phyloP scores from a whole-genome alignment of 2,113 vertebrate species.

The Pituophis catenifer region DNA sequence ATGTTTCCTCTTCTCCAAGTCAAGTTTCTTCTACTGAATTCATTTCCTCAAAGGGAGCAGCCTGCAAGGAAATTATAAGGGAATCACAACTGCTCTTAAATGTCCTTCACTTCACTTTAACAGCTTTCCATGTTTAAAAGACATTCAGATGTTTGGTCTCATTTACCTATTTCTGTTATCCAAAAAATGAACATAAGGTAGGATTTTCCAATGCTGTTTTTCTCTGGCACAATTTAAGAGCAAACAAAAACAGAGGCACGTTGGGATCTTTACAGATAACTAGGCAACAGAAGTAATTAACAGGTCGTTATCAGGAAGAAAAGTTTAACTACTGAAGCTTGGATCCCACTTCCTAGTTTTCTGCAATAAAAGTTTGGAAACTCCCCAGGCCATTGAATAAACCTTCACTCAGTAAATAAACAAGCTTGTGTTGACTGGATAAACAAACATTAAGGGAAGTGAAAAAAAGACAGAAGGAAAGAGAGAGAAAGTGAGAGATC shows the following conservation, averaged over 20 bases:
- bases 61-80: background rate
- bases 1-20: background rate
- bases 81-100: background rate
- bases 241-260: conserved; percentile 51
- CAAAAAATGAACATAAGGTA: conserved; percentile 28
- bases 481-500: conserved; percentile 61
- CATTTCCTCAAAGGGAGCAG: background rate
- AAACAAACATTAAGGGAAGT: conserved; percentile 65
- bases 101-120: background rate
- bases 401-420: conserved; percentile 71
- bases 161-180: background rate
- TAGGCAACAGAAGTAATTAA: conserved; percentile 69
- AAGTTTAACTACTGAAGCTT: conserved; percentile 72
- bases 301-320: conserved; percentile 79
- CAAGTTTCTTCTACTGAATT: background rate
- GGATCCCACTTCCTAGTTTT: conserved; percentile 71
- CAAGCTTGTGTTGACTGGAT: conserved; percentile 66
- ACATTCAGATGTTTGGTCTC: rapidly evolving
- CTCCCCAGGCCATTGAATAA: conserved; percentile 74
- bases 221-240: conserved; percentile 46
- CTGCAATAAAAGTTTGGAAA: conserved; percentile 72
- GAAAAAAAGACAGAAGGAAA: conserved; percentile 7
- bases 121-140: background rate
- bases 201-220: conserved; percentile 28
- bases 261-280: conserved; percentile 67